phyloP scores from a whole-genome alignment of 2,888 invertebrate genomes.

The Acrocyrtus sp. region DNA sequence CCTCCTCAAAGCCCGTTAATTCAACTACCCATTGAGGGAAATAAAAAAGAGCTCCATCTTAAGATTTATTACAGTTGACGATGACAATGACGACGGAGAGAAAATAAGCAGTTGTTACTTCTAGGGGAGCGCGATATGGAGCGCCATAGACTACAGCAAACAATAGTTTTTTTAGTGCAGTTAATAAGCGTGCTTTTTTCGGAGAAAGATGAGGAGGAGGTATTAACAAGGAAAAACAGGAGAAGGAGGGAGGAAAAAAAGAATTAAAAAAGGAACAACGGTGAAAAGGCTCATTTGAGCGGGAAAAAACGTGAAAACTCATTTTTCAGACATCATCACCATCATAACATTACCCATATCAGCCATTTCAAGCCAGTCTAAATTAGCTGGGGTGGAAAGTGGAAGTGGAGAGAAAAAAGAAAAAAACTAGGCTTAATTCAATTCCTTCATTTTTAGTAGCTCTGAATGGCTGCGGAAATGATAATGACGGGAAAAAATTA shows the following conservation, averaged over 20 bases:
- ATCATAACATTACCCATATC: neutral
- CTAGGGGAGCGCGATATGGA: too few relatives aligned
- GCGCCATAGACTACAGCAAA: too few relatives aligned
- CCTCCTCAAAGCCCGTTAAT: neutral
- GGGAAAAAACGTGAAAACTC: neutral
- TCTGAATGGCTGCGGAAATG: too few relatives aligned
- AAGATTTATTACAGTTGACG: conserved; percentile 12
- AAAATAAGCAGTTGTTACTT: neutral
- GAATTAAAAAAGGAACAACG: conserved; percentile 28
- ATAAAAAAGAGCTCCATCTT: too few relatives aligned
- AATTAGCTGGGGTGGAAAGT: neutral
- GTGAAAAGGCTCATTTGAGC: conserved; percentile 15
- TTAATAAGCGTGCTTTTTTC: too few relatives aligned
- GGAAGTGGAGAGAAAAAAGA: conserved; percentile 2
- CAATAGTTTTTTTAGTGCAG: too few relatives aligned
- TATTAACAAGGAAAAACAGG: conserved; percentile 4
- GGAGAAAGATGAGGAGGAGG: neutral
- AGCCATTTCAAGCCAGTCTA: neutral
- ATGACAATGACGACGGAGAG: conserved; percentile 2
- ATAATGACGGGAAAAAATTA: too few relatives aligned
- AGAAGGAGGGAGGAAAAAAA: too few relatives aligned
- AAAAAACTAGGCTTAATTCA: neutral
- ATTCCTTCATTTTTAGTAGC: too few relatives aligned
- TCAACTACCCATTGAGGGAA: too few relatives aligned
- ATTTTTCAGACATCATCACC: neutral